Base-by-base conservation (phyloP, 2,888 invertebrate species). In the Cataglyphis altisquamis region DNA sequence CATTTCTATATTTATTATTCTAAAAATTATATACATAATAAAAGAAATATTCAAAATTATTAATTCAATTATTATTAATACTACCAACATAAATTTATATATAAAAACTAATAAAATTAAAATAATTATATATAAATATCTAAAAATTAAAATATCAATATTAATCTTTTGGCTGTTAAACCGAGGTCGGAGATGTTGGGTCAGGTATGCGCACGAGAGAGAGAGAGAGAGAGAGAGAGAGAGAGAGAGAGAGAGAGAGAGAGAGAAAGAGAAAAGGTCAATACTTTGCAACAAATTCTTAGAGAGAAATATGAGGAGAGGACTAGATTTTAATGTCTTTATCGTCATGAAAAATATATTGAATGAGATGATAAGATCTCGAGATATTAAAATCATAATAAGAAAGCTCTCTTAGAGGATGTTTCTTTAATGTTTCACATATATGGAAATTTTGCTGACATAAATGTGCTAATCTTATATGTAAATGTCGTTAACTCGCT, bases 61-160 rank as follows among this genome's bases (percentile, higher is more conserved):
- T 25, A 25, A 25, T 1, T 25, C 25, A 1, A 25, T 1, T 25
- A 25, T 1, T 25, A 25, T 25, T 25, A 25, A 25, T 25, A 25
- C 25, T 25, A 25, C 25, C 1, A 25, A 1, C 1, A 25, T 72
- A 6, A 9, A 62, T 0, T 70, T 70, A 62, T 15, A 80, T 18
- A 3, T 77, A 64, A 86, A 83, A 77, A 86, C 29, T 39, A 87
- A 95, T 94, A 96, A 95, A 96, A 96, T 96, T 64, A 55, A 12
- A 36, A 12, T 10, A 32, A 83, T 96, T 96, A 93, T 96, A 41
- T 72, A 64, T 95, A 96, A 96, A 93, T 96, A 41, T 70, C 52
- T 95, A 91, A 96, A 96, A 90, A 95, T 92, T 95, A 93, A 96
- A 29, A 29, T 29, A 29, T 29, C 29, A 2, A 29, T 29, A 29